Percentiles rank a stretch among this genome's conserved stretches.
These are phyloP conservation scores for Clunio marinus DNA, from an alignment of 2,888 invertebrate species.

Conservation along the genomic window DNA sequence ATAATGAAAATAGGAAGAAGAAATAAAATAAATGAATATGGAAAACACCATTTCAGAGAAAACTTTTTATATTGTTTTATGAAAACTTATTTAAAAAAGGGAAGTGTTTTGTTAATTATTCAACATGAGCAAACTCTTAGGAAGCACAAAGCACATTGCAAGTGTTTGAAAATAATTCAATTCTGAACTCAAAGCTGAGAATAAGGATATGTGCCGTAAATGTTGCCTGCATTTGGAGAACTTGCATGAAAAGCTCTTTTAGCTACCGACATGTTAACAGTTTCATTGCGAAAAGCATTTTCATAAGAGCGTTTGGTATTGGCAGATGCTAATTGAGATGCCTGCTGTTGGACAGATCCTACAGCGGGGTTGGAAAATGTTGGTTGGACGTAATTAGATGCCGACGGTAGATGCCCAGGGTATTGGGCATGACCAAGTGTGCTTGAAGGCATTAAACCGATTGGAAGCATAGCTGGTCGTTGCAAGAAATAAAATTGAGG, in stretches of 20 bases:
- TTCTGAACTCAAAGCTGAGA: slow-evolving; percentile 27
- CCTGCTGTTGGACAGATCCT: not conserved
- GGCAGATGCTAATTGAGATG: slow-evolving; percentile 44
- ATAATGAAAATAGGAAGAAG: too few relatives aligned
- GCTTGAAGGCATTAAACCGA: not conserved
- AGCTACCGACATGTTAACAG: slow-evolving; percentile 35
- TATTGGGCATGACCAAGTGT: not conserved
- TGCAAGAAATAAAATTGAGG: slow-evolving; percentile 42
- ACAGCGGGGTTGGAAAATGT: not conserved
- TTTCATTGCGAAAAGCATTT: slow-evolving; percentile 61
- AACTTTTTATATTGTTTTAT: too few relatives aligned
- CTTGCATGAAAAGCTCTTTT: slow-evolving; percentile 33
- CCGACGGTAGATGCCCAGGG: not conserved
- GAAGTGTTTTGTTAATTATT: too few relatives aligned
- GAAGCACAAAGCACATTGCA: too few relatives aligned
- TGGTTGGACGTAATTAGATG: not conserved
- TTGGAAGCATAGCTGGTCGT: not conserved
- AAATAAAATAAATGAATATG: too few relatives aligned
- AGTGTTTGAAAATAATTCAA: too few relatives aligned
- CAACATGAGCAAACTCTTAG: too few relatives aligned
- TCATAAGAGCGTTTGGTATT: slow-evolving; percentile 66
- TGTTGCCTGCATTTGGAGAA: slow-evolving; percentile 22
- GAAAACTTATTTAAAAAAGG: too few relatives aligned
- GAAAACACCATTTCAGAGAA: too few relatives aligned
- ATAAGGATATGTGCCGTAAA: slow-evolving; percentile 34